Conservation (phyloP, 2,113 vertebrate species). For the Rhodinocichla rosea region DNA sequence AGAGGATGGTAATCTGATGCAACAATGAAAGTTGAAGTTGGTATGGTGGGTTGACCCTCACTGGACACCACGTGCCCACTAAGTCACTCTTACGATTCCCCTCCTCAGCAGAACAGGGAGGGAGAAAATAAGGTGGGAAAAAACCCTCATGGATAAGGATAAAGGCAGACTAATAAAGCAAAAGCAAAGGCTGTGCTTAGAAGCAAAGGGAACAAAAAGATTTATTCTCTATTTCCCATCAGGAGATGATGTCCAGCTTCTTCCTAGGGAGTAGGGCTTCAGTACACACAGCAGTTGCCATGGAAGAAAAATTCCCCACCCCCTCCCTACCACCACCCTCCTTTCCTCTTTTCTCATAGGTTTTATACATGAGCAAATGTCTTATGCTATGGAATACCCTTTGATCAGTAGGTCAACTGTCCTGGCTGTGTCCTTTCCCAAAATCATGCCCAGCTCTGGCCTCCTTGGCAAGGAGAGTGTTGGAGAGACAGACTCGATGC, state of each 20-base stretch:
- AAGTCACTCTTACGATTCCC: neutral
- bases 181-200: neutral
- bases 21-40: neutral
- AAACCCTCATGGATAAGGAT: fast-evolving
- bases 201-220: neutral
- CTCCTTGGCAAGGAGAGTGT: neutral
- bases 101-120: neutral
- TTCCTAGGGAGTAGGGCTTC: neutral
- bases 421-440: neutral
- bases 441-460: neutral
- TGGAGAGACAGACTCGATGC: neutral
- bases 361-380: neutral
- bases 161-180: neutral
- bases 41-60: neutral
- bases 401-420: neutral
- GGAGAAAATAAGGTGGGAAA: neutral
- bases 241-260: neutral
- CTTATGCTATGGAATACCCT: neutral
- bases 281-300: neutral
- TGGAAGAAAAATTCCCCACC: neutral
- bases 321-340: neutral
- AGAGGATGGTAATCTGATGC: neutral
- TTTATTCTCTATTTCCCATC: neutral
- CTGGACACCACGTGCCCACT: neutral
- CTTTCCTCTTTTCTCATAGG: neutral